These are phyloP conservation scores for Cephus sareptanus DNA, from an alignment of 2,888 invertebrate genomes.

Conservation along the genomic window DNA sequence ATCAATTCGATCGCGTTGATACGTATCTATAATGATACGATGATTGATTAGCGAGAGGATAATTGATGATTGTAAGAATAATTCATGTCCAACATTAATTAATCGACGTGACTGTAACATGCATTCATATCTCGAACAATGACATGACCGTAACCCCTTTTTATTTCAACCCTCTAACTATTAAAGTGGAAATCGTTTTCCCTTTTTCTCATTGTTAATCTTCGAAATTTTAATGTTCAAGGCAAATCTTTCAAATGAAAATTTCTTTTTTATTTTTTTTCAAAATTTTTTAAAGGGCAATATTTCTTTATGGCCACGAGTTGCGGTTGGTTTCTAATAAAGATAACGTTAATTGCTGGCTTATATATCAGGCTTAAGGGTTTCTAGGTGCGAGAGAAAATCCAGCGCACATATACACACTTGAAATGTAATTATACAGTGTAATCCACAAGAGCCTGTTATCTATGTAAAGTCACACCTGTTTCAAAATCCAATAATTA, in stretches of 20 bases:
- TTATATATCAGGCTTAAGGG: not conserved
- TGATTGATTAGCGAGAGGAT: not conserved
- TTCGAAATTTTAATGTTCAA: not conserved
- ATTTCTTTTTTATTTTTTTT: not conserved
- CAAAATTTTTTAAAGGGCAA: not conserved
- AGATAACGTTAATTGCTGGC: not conserved
- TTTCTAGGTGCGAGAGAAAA: not conserved
- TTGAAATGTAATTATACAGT: not conserved
- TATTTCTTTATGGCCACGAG: not conserved
- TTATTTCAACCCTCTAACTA: not conserved
- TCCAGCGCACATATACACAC: not conserved
- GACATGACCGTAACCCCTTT: not conserved
- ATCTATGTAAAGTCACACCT: not conserved
- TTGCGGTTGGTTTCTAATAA: not conserved
- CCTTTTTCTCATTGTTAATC: not conserved
- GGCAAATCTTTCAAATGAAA: not conserved
- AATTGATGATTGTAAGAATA: not conserved
- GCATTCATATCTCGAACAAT: not conserved
- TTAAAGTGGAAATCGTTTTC: not conserved
- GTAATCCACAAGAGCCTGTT: not conserved
- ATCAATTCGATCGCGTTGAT: not conserved
- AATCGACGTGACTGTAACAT: not conserved
- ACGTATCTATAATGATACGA: not conserved
- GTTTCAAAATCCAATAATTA: slow-evolving; percentile 1
- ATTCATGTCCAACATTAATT: not conserved